Conservation (phyloP, 53 echinoderm and acorn worm genomes). For the Mesocentrotus franciscanus region DNA sequence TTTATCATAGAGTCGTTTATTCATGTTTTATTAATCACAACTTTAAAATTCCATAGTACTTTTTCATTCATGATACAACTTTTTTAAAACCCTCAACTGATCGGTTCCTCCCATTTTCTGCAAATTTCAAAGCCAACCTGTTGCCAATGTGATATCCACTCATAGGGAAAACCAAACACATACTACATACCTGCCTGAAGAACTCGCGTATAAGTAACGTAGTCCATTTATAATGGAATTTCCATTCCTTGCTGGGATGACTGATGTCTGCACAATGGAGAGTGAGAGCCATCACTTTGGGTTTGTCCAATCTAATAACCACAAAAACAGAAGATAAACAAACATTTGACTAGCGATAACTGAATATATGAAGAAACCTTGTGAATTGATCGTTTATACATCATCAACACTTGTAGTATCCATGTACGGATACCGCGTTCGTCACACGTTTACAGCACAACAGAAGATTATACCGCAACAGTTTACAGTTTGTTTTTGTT, state of each 20-base stretch:
- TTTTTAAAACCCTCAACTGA: background rate
- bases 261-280: conserved; percentile 98
- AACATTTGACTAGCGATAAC: background rate
- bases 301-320: conserved; percentile 83
- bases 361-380: no score
- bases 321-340: background rate
- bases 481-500: no score
- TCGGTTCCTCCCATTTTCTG: background rate
- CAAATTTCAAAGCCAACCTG: background rate
- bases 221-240: conserved; percentile 92
- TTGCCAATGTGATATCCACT: background rate
- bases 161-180: background rate
- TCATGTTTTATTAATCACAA: no score
- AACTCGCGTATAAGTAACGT: conserved; percentile 96
- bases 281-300: conserved; percentile 89
- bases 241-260: conserved; percentile 97
- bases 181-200: conserved; percentile 88
- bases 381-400: no score
- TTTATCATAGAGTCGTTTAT: no score
- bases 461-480: no score
- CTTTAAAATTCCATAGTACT: no score
- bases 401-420: no score
- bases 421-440: no score
- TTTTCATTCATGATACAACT: no score
- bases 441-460: no score